These are phyloP conservation scores for Oopsacas minuta DNA, from an alignment of 37 sponge, comb jelly and placozoan species.

Conservation along the genomic window DNA sequence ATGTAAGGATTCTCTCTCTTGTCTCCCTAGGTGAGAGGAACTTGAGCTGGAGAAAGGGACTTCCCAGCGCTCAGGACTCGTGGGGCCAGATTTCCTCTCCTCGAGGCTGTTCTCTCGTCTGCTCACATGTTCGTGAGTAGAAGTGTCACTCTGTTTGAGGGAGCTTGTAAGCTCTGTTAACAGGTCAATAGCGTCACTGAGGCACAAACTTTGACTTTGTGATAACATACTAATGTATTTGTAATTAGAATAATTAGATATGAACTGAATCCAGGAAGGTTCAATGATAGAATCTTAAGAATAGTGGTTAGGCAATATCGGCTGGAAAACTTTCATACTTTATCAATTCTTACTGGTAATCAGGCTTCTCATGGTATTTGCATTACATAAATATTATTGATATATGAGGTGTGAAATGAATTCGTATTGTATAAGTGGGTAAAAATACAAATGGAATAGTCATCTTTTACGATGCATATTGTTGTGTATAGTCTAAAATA, in stretches of 20 bases:
- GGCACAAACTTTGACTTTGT: not conserved
- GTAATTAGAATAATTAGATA: not conserved
- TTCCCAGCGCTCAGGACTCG: not conserved
- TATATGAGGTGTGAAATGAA: no score
- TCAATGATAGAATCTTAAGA: not conserved
- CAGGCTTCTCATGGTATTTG: no score
- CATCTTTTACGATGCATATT: no score
- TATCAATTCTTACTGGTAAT: no score
- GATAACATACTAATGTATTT: conserved; percentile 9
- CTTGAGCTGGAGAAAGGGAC: not conserved
- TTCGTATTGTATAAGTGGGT: no score
- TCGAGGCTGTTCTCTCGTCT: not conserved
- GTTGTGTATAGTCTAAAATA: no score
- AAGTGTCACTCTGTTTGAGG: not conserved
- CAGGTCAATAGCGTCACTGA: not conserved
- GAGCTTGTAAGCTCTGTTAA: not conserved
- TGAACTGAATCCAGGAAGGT: not conserved
- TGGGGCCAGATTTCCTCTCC: not conserved
- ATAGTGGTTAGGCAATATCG: not conserved
- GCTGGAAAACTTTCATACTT: no score
- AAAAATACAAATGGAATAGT: no score
- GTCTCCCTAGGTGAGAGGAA: not conserved
- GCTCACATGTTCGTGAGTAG: not conserved
- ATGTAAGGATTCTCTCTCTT: not conserved
- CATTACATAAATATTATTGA: no score